Evolutionary conservation across 2,113 vertebrate genomes (phyloP).

Genomic region (Tretioscincus oriximinensis): DNA sequence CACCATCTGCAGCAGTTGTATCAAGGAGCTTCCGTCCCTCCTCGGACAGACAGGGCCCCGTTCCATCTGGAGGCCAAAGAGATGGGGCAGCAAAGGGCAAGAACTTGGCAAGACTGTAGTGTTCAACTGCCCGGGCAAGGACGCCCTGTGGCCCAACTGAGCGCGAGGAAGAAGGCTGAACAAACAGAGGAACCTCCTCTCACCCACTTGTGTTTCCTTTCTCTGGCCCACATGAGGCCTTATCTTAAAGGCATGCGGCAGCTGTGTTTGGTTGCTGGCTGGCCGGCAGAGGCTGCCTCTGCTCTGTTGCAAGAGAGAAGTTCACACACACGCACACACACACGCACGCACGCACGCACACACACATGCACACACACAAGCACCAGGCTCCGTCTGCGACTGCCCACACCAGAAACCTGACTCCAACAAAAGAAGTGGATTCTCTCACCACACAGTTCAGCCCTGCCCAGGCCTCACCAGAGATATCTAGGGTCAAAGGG

Average conservation of each 20-base stretch:
- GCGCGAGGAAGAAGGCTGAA: background rate
- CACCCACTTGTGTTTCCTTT: background rate
- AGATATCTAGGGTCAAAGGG: no score
- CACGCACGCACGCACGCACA: no score
- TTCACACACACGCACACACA: background rate
- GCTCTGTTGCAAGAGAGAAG: background rate
- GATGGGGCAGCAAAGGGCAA: background rate
- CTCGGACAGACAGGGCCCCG: fast-evolving
- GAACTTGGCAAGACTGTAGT: no score
- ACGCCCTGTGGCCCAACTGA: background rate
- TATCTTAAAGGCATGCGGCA: background rate
- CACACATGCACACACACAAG: background rate
- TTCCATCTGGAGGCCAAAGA: background rate
- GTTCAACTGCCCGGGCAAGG: background rate
- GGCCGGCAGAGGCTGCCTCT: background rate
- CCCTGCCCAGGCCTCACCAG: no score
- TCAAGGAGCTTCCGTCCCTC: background rate
- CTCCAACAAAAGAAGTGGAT: background rate
- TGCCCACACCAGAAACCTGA: background rate
- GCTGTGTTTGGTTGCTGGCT: background rate
- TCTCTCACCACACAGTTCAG: no score
- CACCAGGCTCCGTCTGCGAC: background rate
- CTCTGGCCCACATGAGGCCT: background rate
- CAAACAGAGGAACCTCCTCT: background rate
- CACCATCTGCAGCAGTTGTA: background rate